phyloP scores from a whole-genome alignment of 2,113 vertebrate genomes.

The Calidris pygmaea region DNA sequence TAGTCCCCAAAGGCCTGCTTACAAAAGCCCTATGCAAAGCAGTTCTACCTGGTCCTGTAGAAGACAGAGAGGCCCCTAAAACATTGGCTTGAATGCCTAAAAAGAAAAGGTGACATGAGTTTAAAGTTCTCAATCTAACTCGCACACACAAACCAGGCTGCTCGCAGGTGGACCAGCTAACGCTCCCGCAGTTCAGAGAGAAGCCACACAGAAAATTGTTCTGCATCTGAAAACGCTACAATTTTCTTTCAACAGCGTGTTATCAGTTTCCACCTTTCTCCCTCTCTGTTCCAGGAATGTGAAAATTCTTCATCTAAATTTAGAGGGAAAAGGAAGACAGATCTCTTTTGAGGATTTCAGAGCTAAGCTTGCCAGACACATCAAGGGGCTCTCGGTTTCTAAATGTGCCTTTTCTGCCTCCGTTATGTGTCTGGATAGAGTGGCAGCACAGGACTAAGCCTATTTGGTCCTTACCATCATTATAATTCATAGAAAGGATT shows the following conservation, averaged over 20 bases:
- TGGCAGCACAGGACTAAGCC: conserved; percentile 54
- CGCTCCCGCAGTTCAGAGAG: background rate
- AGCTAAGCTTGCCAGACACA: conserved; percentile 52
- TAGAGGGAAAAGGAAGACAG: conserved; percentile 40
- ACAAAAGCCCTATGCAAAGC: conserved; percentile 60
- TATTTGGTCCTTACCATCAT: conserved; percentile 50
- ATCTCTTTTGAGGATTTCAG: conserved; percentile 46
- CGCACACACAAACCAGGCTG: conserved; percentile 6
- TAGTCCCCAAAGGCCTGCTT: conserved; percentile 52
- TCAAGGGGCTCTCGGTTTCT: conserved; percentile 32
- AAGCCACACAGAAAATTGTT: background rate
- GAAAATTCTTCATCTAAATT: conserved; percentile 57
- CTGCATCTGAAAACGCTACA: background rate
- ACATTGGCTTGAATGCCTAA: conserved; percentile 63
- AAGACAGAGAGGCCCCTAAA: conserved; percentile 66
- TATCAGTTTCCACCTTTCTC: conserved; percentile 23
- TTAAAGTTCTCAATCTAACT: conserved; percentile 49
- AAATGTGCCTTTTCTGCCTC: conserved; percentile 33
- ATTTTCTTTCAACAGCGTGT: background rate
- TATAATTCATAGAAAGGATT: conserved; percentile 39
- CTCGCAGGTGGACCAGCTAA: background rate
- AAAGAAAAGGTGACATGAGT: conserved; percentile 64
- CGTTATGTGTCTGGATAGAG: background rate
- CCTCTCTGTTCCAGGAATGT: background rate
- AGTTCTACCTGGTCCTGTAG: conserved; percentile 66